A percentile compares a stretch with the other conserved stretches of the same genome.
Conservation (phyloP, 1,140 invertebrate species). For the Trichoplusia ni region DNA sequence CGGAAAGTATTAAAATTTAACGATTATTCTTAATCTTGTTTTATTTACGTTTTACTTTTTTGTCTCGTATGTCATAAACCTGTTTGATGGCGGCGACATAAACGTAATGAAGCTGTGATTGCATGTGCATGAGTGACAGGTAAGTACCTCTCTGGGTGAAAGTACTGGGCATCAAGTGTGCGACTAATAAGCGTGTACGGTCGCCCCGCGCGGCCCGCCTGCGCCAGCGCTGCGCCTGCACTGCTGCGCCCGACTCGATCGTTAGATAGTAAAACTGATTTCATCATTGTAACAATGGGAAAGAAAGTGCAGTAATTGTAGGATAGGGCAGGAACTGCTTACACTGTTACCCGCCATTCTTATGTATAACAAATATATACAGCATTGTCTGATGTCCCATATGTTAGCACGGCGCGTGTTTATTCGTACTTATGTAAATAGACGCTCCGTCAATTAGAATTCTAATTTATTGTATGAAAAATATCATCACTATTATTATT, state of each 20-base stretch:
- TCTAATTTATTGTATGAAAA: too few relatives aligned
- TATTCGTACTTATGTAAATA: too few relatives aligned
- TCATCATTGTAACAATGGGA: slow-evolving; percentile 74
- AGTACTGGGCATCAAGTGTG: slow-evolving; percentile 58
- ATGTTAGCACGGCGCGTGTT: too few relatives aligned
- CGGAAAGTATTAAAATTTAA: slow-evolving; percentile 25
- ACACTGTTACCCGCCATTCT: neutral
- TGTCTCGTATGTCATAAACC: neutral
- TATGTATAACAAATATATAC: neutral
- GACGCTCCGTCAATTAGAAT: too few relatives aligned
- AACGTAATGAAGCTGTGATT: slow-evolving; percentile 29
- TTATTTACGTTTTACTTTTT: slow-evolving; percentile 12
- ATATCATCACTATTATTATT: too few relatives aligned
- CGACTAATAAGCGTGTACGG: slow-evolving; percentile 34
- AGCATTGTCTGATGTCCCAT: too few relatives aligned
- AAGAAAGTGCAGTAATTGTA: slow-evolving; percentile 74
- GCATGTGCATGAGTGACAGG: slow-evolving; percentile 50
- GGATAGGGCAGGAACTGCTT: slow-evolving; percentile 60
- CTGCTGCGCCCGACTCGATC: slow-evolving; percentile 64
- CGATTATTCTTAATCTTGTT: neutral
- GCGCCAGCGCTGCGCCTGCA: too few relatives aligned
- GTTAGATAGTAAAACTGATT: slow-evolving; percentile 71
- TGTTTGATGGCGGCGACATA: slow-evolving; percentile 16
- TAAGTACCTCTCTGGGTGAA: slow-evolving; percentile 58
- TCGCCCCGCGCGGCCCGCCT: slow-evolving; percentile 40